Evolutionary conservation across 2,888 invertebrate species (phyloP).

Genomic region (Boloria euphrosyne): DNA sequence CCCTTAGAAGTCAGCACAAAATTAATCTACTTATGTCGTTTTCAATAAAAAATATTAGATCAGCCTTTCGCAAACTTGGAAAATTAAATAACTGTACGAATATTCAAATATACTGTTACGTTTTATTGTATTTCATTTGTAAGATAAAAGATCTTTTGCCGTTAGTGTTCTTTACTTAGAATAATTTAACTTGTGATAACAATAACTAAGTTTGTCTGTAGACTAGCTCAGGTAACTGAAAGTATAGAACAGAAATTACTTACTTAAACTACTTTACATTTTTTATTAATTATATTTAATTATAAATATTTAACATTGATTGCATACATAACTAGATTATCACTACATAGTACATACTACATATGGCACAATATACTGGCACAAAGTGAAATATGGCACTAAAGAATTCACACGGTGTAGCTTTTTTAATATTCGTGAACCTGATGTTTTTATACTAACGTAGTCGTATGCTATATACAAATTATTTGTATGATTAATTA

Average conservation of each 20-base stretch:
- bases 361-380: conserved; percentile 47
- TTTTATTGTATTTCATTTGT: too few species aligned
- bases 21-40: too few species aligned
- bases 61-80: neutral
- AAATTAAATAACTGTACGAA: too few species aligned
- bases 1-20: too few species aligned
- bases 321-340: conserved; percentile 3
- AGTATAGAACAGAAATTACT: neutral
- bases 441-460: too few species aligned
- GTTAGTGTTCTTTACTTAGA: neutral
- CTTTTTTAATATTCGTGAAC: neutral
- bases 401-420: conserved; percentile 38
- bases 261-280: neutral
- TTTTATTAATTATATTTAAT: neutral
- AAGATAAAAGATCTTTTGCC: neutral
- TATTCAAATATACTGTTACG: too few species aligned
- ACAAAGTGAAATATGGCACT: conserved; percentile 34
- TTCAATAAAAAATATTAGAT: too few species aligned
- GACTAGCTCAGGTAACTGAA: conserved; percentile 18
- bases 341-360: neutral
- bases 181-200: neutral
- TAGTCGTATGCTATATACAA: too few species aligned
- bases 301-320: conserved; percentile 21
- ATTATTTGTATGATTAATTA: too few species aligned
- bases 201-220: neutral